Base-by-base conservation (phyloP, 2,888 invertebrate genomes). In the Petrophora chlorosata region DNA sequence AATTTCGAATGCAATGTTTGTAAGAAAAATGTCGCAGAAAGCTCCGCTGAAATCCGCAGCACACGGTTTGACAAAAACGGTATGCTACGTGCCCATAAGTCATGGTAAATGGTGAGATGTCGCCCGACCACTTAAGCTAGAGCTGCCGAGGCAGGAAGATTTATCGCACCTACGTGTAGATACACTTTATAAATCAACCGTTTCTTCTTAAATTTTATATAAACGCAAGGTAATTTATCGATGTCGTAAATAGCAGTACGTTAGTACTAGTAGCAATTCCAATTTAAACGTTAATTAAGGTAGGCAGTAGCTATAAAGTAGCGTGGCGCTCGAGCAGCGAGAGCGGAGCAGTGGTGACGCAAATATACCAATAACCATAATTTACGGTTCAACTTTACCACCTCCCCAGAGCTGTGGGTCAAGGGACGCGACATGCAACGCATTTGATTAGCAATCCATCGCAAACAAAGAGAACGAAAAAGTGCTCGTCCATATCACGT, bases 141-240 rank as follows among this genome's bases (percentile, higher is more conserved):
- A 67, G 66, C 76, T 69, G 65, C 69, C 73, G 67, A 76, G 61
- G 59, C 70, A 59, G 41, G 51, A 55, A 69, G 76, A 80, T 80
- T 80, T 79, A 80, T 79, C 48, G 69, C 60, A 54, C 56, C 61
- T 67, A 75, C 79, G 79, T 78, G 79, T 58, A 70, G 64, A 71
- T 62, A 70, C 67, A 70, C 67, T 74, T 70, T 63, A 75, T 76
- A 77, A 73, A 74, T 75, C 67, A 61, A 44, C 40, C 35, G 49
- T 40, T 56, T 38, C 52, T 58, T 54, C 50, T 56, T 41, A 54
- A 54, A 58, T 51, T 54, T 53, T 58, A 50, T 53, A 56, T 52
- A 42, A 50, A 50, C 46, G 35, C 5, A 42, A 13, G 5, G 41
- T 33, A 30, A 47, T 47, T 40, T 49, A 56, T 48, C 45, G 38